These are phyloP conservation scores for Apteryx owenii DNA, from an alignment of 2,113 vertebrate genomes.

Conservation along the genomic window DNA sequence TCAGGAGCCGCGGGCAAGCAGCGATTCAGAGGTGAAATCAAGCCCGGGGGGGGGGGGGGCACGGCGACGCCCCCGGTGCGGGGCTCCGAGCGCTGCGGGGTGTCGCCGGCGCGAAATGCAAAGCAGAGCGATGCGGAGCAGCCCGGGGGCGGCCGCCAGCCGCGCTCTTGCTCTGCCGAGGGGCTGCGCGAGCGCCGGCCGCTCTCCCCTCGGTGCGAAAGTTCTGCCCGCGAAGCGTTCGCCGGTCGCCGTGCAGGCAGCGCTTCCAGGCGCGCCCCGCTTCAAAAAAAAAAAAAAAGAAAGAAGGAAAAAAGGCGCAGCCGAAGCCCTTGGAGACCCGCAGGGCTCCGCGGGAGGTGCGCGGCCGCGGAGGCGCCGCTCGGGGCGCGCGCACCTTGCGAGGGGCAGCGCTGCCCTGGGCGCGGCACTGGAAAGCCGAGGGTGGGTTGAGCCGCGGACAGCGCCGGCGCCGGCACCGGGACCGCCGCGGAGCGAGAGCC, in stretches of 20 bases:
- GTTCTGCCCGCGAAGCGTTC: not conserved
- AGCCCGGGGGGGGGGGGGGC: not conserved
- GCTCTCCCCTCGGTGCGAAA: fast-evolving
- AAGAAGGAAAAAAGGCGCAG: too few species aligned
- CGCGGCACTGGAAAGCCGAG: too few species aligned
- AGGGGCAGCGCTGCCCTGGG: too few species aligned
- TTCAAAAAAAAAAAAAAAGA: too few species aligned
- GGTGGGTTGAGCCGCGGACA: too few species aligned
- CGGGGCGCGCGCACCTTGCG: too few species aligned
- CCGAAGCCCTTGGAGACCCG: not conserved
- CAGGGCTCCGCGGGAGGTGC: too few species aligned
- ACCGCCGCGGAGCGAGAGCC: not conserved
- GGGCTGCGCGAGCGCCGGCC: not conserved
- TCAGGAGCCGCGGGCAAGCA: fast-evolving
- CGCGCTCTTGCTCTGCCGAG: not conserved
- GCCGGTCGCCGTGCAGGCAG: not conserved
- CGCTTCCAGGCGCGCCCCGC: not conserved
- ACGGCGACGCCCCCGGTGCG: too few species aligned
- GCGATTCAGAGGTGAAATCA: fast-evolving
- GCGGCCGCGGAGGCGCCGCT: too few species aligned
- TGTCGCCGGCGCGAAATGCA: too few species aligned
- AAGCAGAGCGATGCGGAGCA: too few species aligned
- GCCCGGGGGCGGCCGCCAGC: not conserved
- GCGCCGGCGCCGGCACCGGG: not conserved
- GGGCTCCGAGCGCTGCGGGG: too few species aligned